Percentiles rank a stretch among this genome's conserved stretches.
phyloP scores from a whole-genome alignment of 2,888 invertebrate genomes.

The Erebia epiphron region DNA sequence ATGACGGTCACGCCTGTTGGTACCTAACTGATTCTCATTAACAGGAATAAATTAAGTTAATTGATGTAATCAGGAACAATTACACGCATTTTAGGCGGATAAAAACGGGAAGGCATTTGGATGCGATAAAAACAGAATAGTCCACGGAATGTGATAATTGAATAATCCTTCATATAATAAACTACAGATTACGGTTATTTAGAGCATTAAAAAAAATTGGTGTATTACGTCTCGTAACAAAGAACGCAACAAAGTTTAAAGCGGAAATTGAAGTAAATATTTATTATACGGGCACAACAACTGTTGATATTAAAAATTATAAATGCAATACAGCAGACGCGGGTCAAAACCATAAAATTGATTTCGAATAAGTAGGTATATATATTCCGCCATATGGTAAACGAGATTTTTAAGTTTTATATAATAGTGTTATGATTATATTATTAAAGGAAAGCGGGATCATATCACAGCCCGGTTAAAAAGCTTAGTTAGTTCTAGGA shows the following conservation, averaged over 20 bases:
- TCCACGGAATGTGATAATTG: not conserved
- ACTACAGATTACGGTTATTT: not conserved
- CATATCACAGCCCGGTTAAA: not conserved
- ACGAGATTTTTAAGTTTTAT: not conserved
- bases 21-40: slow-evolving; percentile 60
- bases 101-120: not conserved
- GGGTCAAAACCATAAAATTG: slow-evolving; percentile 44
- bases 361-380: slow-evolving; percentile 45
- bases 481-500: not conserved
- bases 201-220: not conserved
- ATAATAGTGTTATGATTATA: not conserved
- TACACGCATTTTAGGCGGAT: slow-evolving; percentile 29
- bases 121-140: not conserved
- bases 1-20: slow-evolving; percentile 57
- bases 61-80: slow-evolving; percentile 34
- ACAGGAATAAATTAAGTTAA: slow-evolving; percentile 38
- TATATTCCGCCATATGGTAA: slow-evolving; percentile 46
- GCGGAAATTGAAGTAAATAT: slow-evolving; percentile 15
- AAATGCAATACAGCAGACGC: slow-evolving; percentile 37
- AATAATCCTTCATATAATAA: too few species aligned
- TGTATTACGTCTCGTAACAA: not conserved
- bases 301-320: slow-evolving; percentile 30
- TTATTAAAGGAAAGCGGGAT: not conserved
- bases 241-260: slow-evolving; percentile 8
- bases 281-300: slow-evolving; percentile 3